Percentiles rank a stretch among this genome's conserved stretches.
Evolutionary conservation across 2,113 vertebrate species (phyloP).

Genomic region (Eurystomus gularis): DNA sequence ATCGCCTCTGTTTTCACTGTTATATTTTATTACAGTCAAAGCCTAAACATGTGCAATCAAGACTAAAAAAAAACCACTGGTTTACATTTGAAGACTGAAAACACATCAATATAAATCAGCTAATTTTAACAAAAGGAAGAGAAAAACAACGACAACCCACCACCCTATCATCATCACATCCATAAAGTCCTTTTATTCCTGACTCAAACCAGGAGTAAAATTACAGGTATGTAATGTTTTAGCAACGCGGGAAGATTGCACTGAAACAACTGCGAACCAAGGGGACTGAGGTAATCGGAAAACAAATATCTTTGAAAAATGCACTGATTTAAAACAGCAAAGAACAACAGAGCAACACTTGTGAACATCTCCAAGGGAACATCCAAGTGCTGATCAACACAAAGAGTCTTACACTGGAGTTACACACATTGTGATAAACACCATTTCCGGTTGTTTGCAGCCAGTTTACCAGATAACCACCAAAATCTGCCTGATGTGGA

Average conservation of each 20-base stretch:
- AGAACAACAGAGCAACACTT: not conserved
- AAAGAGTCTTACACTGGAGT: fast-evolving
- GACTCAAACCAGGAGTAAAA: not conserved
- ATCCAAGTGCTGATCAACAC: not conserved
- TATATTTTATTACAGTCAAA: not conserved
- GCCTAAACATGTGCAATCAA: not conserved
- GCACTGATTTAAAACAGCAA: not conserved
- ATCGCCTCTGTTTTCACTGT: not conserved
- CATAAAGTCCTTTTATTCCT: not conserved
- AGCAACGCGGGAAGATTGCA: not conserved
- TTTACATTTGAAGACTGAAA: not conserved
- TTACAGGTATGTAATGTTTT: not conserved
- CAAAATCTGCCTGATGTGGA: too few relatives aligned
- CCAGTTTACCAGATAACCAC: not conserved
- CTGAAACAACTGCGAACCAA: not conserved
- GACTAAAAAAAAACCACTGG: not conserved
- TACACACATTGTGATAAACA: fast-evolving
- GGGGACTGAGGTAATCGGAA: not conserved
- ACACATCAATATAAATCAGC: not conserved
- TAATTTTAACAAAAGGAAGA: not conserved
- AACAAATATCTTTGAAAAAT: not conserved
- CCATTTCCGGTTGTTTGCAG: not conserved
- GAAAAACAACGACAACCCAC: too few relatives aligned
- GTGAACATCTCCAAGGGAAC: not conserved
- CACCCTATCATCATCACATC: not conserved